phyloP scores from a whole-genome alignment of 2,888 invertebrate species.

The Hemistola chrysoprasaria region DNA sequence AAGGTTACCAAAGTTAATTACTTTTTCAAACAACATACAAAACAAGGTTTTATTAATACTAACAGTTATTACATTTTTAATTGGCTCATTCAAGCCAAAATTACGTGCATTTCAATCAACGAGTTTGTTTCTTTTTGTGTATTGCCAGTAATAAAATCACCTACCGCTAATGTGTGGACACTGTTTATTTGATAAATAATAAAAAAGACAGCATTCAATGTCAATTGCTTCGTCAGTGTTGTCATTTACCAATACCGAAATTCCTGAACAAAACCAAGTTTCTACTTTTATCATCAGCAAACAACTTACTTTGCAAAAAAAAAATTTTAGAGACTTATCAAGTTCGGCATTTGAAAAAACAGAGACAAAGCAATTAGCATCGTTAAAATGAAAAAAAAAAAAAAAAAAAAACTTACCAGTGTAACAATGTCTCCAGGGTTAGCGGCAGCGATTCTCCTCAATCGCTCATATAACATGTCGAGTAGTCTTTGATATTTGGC shows the following conservation, averaged over 20 bases:
- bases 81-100: slow-evolving; percentile 12
- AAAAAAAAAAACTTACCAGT: slow-evolving; percentile 83
- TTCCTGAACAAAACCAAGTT: too few relatives aligned
- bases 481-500: slow-evolving; percentile 88
- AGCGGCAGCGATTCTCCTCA: slow-evolving; percentile 85
- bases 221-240: slow-evolving; percentile 14
- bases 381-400: neutral
- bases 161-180: neutral
- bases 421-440: slow-evolving; percentile 88
- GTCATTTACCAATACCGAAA: too few relatives aligned
- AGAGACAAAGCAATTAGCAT: slow-evolving; percentile 9
- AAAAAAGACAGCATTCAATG: slow-evolving; percentile 2
- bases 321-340: too few relatives aligned
- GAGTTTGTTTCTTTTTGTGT: slow-evolving; percentile 3
- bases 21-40: too few relatives aligned
- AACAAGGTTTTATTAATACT: too few relatives aligned
- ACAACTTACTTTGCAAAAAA: too few relatives aligned
- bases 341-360: neutral
- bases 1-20: too few relatives aligned
- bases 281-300: too few relatives aligned
- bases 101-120: slow-evolving; percentile 14
- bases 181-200: too few relatives aligned
- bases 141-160: slow-evolving; percentile 12
- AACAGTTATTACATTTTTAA: slow-evolving; percentile 10
- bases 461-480: slow-evolving; percentile 85